Percentiles rank a stretch among this genome's conserved stretches.
Evolutionary conservation across 1,140 invertebrate genomes (phyloP).

Genomic region (Drosophila oshimai): DNA sequence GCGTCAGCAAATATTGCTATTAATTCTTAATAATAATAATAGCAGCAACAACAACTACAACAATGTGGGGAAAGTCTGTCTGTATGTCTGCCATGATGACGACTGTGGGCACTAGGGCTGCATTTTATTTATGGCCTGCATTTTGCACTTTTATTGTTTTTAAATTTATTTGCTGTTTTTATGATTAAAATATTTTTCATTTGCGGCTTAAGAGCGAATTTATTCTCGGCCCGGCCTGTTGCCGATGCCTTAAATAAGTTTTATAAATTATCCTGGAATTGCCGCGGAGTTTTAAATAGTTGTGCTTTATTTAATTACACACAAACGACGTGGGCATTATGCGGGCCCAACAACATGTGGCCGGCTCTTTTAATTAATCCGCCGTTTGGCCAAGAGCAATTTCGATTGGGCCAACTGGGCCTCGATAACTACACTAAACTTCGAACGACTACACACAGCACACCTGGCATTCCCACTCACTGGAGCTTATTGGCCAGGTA

Average conservation of each 20-base stretch:
- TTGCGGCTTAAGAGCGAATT: slow-evolving; percentile 63
- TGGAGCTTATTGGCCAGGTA: neutral
- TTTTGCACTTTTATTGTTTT: slow-evolving; percentile 56
- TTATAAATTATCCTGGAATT: slow-evolving; percentile 36
- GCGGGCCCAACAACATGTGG: slow-evolving; percentile 23
- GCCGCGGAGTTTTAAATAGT: slow-evolving; percentile 37
- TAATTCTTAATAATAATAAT: slow-evolving; percentile 69
- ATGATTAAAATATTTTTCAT: slow-evolving; percentile 59
- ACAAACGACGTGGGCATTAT: slow-evolving; percentile 38
- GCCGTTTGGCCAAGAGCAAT: slow-evolving; percentile 1
- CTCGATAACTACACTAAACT: neutral
- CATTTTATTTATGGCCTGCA: slow-evolving; percentile 47
- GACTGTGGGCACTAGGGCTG: slow-evolving; percentile 33
- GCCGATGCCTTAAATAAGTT: slow-evolving; percentile 43
- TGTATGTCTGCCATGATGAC: neutral
- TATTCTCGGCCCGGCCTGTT: slow-evolving; percentile 23
- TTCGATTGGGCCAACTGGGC: neutral
- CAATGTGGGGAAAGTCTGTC: neutral
- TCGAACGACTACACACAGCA: neutral
- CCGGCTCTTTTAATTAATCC: slow-evolving; percentile 44
- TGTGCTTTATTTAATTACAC: slow-evolving; percentile 60
- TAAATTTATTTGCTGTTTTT: slow-evolving; percentile 57
- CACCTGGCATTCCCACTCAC: neutral
- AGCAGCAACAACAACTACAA: slow-evolving; percentile 1
- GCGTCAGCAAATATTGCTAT: slow-evolving; percentile 66